Evolutionary conservation across 1,140 invertebrate species (phyloP).

Genomic region (Lepidotrigona ventralis): DNA sequence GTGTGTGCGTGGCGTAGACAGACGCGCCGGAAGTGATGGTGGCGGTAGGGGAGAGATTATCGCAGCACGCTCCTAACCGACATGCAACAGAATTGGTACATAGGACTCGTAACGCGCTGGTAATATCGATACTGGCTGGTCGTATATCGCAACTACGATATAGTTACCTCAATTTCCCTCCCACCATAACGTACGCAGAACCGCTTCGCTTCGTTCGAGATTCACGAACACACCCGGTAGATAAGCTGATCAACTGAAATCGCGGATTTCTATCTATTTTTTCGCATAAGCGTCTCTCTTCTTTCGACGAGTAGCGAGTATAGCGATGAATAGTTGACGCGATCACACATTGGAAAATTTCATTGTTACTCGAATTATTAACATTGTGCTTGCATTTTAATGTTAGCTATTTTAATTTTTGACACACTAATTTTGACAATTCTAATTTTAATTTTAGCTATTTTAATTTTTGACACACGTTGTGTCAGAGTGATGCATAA

Average conservation of each 20-base stretch:
- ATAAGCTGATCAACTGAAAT: not conserved
- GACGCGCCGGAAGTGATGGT: too few species aligned
- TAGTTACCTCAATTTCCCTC: too few species aligned
- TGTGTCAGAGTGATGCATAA: too few species aligned
- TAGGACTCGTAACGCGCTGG: not conserved
- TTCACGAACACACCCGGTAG: not conserved
- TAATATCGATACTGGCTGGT: conserved; percentile 15
- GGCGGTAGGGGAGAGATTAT: not conserved
- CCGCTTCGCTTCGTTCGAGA: not conserved
- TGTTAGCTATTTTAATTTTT: too few species aligned
- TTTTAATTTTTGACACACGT: too few species aligned
- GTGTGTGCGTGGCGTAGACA: not conserved
- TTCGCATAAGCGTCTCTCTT: not conserved
- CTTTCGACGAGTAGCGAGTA: too few species aligned
- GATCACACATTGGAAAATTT: too few species aligned
- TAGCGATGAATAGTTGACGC: too few species aligned
- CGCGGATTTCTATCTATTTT: not conserved
- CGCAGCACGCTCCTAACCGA: conserved; percentile 9
- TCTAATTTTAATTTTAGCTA: too few species aligned
- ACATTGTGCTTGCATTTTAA: too few species aligned
- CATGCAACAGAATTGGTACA: not conserved
- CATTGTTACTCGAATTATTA: too few species aligned
- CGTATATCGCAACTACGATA: not conserved
- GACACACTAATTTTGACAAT: too few species aligned
- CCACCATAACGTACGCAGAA: conserved; percentile 1